Evolutionary conservation across 2,888 invertebrate genomes (phyloP).

Genomic region (Macaria notata): DNA sequence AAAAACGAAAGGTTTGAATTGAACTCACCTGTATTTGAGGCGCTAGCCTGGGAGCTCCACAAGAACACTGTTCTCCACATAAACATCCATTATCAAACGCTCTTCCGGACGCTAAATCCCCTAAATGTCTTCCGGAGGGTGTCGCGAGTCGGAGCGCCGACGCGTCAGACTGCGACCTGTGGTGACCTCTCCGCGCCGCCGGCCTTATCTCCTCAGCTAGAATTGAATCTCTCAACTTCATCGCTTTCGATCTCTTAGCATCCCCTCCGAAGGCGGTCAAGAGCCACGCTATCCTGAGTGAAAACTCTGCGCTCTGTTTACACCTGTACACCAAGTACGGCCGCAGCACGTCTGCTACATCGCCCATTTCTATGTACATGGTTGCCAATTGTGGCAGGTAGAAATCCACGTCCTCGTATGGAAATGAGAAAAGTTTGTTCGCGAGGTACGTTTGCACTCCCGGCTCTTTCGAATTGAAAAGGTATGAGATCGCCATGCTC

Average conservation of each 20-base stretch:
- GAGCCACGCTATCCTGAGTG: slow-evolving; percentile 97
- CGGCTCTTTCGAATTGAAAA: slow-evolving; percentile 98
- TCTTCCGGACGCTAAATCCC: slow-evolving; percentile 95
- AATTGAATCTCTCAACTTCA: slow-evolving; percentile 69
- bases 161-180: slow-evolving; percentile 91
- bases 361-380: slow-evolving; percentile 99
- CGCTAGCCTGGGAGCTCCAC: slow-evolving; percentile 74
- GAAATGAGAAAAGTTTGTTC: slow-evolving; percentile 98
- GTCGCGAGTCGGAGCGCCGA: slow-evolving; percentile 84
- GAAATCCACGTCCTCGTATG: slow-evolving; percentile 95
- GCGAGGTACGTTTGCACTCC: slow-evolving; percentile 99
- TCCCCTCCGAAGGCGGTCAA: slow-evolving; percentile 95
- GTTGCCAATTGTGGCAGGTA: slow-evolving; percentile 98
- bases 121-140: slow-evolving; percentile 87
- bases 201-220: slow-evolving; percentile 75
- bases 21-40: slow-evolving; percentile 71
- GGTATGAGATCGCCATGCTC: slow-evolving; percentile 98
- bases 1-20: too few species aligned
- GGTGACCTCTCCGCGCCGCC: slow-evolving; percentile 69
- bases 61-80: slow-evolving; percentile 90
- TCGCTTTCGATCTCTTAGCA: slow-evolving; percentile 64
- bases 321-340: slow-evolving; percentile 84
- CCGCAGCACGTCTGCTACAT: slow-evolving; percentile 91
- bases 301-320: slow-evolving; percentile 97
- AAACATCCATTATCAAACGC: slow-evolving; percentile 98